phyloP scores from a whole-genome alignment of 2,888 invertebrate species.

The Globia sparganii region DNA sequence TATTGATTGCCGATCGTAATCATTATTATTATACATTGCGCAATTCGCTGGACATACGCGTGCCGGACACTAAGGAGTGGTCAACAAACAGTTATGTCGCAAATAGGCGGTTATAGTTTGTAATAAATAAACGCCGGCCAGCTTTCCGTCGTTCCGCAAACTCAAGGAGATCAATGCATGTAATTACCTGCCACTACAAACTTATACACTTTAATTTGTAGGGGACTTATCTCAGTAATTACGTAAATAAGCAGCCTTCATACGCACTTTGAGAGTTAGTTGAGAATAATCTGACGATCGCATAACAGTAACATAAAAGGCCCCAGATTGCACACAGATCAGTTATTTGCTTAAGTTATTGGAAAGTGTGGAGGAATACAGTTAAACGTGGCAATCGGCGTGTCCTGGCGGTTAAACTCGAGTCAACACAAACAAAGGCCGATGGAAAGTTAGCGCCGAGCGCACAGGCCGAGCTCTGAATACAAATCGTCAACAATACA shows the following conservation, averaged over 20 bases:
- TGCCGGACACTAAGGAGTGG: conserved; percentile 80
- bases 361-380: conserved; percentile 68
- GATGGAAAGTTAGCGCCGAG: conserved; percentile 85
- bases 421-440: conserved; percentile 81
- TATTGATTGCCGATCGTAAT: conserved; percentile 78
- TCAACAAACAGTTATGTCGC: conserved; percentile 77
- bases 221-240: conserved; percentile 75
- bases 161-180: conserved; percentile 87
- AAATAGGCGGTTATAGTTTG: conserved; percentile 71
- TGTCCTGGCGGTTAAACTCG: conserved; percentile 76
- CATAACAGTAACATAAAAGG: conserved; percentile 36
- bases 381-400: conserved; percentile 71
- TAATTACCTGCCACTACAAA: conserved; percentile 75
- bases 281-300: conserved; percentile 49
- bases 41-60: conserved; percentile 73
- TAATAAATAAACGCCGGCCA: conserved; percentile 78
- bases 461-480: conserved; percentile 78
- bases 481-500: conserved; percentile 88
- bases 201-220: conserved; percentile 72
- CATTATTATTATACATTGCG: conserved; percentile 76
- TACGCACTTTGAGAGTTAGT: conserved; percentile 47
- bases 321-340: conserved; percentile 26
- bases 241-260: conserved; percentile 73
- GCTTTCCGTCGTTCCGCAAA: conserved; percentile 85
- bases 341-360: conserved; percentile 50